phyloP scores from a whole-genome alignment of 2,113 vertebrate species.

The Trinectes maculatus region DNA sequence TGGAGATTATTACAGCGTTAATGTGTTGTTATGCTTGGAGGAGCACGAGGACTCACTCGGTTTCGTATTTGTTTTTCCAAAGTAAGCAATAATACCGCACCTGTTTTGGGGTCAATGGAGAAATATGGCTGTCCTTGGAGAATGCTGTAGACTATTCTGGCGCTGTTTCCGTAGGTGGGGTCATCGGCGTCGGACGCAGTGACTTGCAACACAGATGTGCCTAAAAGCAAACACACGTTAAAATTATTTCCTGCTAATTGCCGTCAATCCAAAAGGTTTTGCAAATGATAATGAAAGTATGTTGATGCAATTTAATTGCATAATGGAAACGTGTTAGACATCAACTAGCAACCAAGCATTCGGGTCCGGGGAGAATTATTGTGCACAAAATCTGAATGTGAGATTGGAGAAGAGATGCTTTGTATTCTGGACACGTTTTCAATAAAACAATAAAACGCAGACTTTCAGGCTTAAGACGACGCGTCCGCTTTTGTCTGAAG shows the following conservation, averaged over 20 bases:
- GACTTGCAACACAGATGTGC: conserved; percentile 95
- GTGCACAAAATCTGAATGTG: background rate
- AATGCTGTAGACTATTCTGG: conserved; percentile 95
- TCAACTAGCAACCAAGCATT: conserved; percentile 9
- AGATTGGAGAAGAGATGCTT: background rate
- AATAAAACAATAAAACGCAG: background rate
- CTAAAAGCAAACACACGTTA: conserved; percentile 69
- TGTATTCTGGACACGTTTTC: background rate
- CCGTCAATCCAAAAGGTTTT: background rate
- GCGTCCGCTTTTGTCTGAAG: background rate
- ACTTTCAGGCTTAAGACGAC: background rate
- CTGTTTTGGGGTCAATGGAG: conserved; percentile 97
- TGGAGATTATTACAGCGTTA: conserved; percentile 8
- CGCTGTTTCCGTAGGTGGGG: conserved; percentile 96
- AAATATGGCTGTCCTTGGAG: conserved; percentile 98
- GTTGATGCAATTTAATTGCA: background rate
- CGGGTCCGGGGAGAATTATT: background rate
- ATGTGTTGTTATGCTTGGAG: too few relatives aligned
- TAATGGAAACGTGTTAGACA: background rate
- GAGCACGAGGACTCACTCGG: too few relatives aligned
- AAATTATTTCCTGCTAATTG: background rate
- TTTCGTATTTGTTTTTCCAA: too few relatives aligned
- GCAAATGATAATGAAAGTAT: background rate
- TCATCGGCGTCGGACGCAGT: conserved; percentile 95
- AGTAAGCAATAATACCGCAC: conserved; percentile 71